Conservation (phyloP, 1,140 invertebrate genomes). For the Alviniconcha marisindica region DNA sequence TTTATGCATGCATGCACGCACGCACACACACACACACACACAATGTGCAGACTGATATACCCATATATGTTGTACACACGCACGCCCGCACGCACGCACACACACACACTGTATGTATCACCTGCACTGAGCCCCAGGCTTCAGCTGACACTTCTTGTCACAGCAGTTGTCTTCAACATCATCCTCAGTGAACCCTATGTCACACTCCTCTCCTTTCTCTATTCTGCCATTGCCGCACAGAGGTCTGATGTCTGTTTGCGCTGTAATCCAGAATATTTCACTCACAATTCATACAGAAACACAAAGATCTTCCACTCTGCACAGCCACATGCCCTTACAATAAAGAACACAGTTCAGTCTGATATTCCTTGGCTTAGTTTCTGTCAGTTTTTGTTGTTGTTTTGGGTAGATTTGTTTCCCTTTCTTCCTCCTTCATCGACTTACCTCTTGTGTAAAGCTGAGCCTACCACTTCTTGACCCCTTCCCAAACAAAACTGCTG, state of each 20-base stretch:
- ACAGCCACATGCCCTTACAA: too few species aligned
- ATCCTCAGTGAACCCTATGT: background rate
- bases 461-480: too few species aligned
- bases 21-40: constrained; percentile 10
- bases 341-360: too few species aligned
- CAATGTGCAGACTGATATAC: background rate
- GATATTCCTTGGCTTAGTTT: too few species aligned
- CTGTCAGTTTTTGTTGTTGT: too few species aligned
- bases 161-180: constrained; percentile 18
- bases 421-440: too few species aligned
- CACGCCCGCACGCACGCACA: background rate
- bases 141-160: background rate
- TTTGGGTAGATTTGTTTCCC: too few species aligned
- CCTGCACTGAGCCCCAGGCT: constrained; percentile 12
- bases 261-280: background rate
- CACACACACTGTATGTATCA: background rate
- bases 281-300: background rate
- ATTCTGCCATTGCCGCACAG: constrained; percentile 23
- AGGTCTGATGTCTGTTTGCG: background rate
- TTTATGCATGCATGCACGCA: background rate
- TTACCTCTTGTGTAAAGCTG: too few species aligned
- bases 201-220: constrained; percentile 28
- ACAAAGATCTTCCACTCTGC: too few species aligned
- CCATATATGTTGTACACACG: background rate
- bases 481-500: too few species aligned